Evolutionary conservation across 2,888 invertebrate species (phyloP), one percentile per base, ranked within the genome.

Genomic region (Eupithecia subfuscata): DNA sequence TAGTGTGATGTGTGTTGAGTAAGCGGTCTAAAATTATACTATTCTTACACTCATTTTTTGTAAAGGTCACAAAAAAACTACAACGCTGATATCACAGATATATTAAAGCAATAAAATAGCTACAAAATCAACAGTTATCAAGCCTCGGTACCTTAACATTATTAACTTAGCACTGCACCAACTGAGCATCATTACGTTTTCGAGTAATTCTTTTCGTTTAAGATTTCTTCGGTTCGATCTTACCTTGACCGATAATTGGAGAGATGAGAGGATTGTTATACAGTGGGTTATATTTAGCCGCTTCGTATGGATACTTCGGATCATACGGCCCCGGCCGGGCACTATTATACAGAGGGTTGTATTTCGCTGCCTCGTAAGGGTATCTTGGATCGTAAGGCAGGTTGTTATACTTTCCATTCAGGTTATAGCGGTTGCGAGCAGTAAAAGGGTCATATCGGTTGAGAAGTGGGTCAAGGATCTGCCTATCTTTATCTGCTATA

Each of bases 371-470:
- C 45, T 89, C 83, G 67, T 88, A 85, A 2, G 85, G 85, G 69
- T 86, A 87, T 77, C 86, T 86, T 0, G 87, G 79, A 45, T 91
- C 88, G 70, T 85, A 79, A 75, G 86, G 80, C 40, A 68, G 65
- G 69, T 87, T 86, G 77, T 85, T 87, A 76, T 86, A 86, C 11
- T 86, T 86, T 11, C 86, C 87, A 16, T 85, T 83, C 9, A 76
- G 7, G 72, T 84, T 84, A 76, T 82, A 85, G 45, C 81, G 80
- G 75, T 83, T 84, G 34, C 79, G 79, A 70, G 86, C 80, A 22
- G 80, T 82, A 60, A 82, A 86, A 22, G 86, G 86, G 70, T 90
- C 87, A 76, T 89, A 89, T 12, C 86, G 87, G 77, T 90, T 90
- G 79, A 85, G 90, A 2, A 79, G 73, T 6, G 87, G 86, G 60